Conservation (phyloP, 2,888 invertebrate species). For the Tinea pellionella region DNA sequence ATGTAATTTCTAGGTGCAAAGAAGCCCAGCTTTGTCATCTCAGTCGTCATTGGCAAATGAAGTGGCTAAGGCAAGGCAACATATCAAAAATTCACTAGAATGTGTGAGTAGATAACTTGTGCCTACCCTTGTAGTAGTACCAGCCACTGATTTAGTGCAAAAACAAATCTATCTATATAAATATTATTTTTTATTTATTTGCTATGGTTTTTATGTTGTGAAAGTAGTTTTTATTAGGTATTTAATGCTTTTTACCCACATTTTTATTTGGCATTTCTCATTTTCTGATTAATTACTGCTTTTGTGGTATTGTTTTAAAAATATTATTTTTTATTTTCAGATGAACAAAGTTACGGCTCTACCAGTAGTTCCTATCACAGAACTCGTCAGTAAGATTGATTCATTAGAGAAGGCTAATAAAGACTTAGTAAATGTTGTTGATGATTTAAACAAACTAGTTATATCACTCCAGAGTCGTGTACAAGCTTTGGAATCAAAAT, state of each 20-base stretch:
- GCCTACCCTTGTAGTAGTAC: background rate
- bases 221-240: too few species aligned
- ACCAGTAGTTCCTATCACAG: constrained; percentile 66
- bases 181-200: background rate
- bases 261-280: too few species aligned
- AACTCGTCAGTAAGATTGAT: constrained; percentile 65
- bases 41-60: constrained; percentile 81
- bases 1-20: constrained; percentile 5
- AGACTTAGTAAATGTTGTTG: constrained; percentile 57
- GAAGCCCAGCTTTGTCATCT: constrained; percentile 27
- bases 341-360: constrained; percentile 74
- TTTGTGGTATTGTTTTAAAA: too few species aligned
- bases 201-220: background rate
- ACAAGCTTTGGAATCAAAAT: constrained; percentile 41
- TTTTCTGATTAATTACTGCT: too few species aligned
- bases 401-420: constrained; percentile 70
- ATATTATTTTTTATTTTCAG: constrained; percentile 41
- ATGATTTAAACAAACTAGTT: constrained; percentile 54
- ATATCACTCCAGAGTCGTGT: constrained; percentile 59
- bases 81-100: constrained; percentile 80
- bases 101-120: constrained; percentile 68
- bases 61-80: constrained; percentile 88
- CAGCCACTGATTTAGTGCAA: background rate
- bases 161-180: constrained; percentile 12
- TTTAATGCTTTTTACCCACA: too few species aligned